Evolutionary conservation across 1,140 invertebrate species (phyloP).

Genomic region (Penaeus indicus): DNA sequence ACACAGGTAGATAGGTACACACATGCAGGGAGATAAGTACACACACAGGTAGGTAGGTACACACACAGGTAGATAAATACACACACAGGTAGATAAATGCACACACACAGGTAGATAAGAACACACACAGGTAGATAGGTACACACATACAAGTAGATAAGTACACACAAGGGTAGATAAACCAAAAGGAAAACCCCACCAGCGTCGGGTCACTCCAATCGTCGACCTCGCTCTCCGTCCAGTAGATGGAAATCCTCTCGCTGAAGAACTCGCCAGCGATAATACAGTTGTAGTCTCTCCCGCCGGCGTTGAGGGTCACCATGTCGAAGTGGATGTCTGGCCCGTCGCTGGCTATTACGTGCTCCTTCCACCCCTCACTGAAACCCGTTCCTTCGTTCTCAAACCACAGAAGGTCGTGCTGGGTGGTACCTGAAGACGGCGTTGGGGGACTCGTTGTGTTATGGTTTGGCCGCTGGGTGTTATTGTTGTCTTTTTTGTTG

Average conservation of each 20-base stretch:
- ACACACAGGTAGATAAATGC: no score
- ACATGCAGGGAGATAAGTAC: no score
- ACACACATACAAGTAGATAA: no score
- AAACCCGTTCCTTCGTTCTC: conserved; percentile 57
- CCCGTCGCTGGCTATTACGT: conserved; percentile 68
- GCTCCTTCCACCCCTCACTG: conserved; percentile 68
- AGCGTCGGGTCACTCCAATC: conserved; percentile 68
- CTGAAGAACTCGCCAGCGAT: conserved; percentile 70
- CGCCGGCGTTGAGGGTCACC: conserved; percentile 66
- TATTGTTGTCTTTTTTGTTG: background rate
- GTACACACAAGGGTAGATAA: background rate
- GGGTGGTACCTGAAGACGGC: background rate
- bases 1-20: no score
- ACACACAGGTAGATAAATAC: no score
- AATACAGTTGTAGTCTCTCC: conserved; percentile 68
- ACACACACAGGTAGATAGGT: no score
- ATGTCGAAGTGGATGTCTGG: conserved; percentile 70
- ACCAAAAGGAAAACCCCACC: conserved; percentile 61
- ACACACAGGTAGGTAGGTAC: no score
- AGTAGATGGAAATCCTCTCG: conserved; percentile 69
- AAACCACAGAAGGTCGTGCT: conserved; percentile 29
- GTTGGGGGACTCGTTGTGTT: background rate
- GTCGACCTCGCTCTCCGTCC: conserved; percentile 67
- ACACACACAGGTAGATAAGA: no score
- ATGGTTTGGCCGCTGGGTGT: no score